Conservation (phyloP, 1,140 invertebrate species). For the Steinernema feltiae region DNA sequence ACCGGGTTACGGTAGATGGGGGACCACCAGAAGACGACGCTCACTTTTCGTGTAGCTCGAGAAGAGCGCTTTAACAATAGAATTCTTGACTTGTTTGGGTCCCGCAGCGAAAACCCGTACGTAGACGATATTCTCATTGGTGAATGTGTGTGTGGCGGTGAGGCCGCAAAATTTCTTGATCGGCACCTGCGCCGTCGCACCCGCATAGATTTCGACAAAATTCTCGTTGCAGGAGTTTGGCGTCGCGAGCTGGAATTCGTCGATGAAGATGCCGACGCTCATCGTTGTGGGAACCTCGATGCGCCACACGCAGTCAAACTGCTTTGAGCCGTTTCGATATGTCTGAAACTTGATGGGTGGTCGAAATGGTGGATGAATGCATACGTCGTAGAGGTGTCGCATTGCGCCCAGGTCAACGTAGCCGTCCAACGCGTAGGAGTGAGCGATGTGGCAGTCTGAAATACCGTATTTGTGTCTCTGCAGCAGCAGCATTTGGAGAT, state of each 20-base stretch:
- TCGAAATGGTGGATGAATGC: not conserved
- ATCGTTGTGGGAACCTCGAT: conserved; percentile 25
- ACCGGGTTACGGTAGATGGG: not conserved
- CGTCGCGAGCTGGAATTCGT: conserved; percentile 25
- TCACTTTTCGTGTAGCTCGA: conserved; percentile 31
- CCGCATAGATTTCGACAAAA: conserved; percentile 35
- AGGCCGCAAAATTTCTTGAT: conserved; percentile 27
- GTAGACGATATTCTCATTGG: conserved; percentile 26
- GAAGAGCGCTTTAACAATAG: conserved; percentile 22
- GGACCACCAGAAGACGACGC: too few species aligned
- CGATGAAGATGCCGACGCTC: conserved; percentile 24
- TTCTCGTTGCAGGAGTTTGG: conserved; percentile 32
- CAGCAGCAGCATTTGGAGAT: too few species aligned
- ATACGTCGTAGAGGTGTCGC: conserved; percentile 8
- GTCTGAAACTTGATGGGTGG: conserved; percentile 14
- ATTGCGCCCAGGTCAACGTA: conserved; percentile 1
- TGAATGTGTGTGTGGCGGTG: conserved; percentile 30
- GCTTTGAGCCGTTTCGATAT: conserved; percentile 17
- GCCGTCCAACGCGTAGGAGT: conserved; percentile 26
- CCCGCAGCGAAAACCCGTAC: conserved; percentile 26
- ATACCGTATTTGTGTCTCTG: too few species aligned
- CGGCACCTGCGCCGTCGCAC: not conserved
- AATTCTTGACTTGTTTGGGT: conserved; percentile 16
- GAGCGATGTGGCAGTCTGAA: conserved; percentile 17
- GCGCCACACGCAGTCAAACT: conserved; percentile 32